A percentile compares a stretch with the other conserved stretches of the same genome.
Evolutionary conservation across 2,797 vertebrate species (phyloP).

Genomic region (Oreonectes daqikongensis): DNA sequence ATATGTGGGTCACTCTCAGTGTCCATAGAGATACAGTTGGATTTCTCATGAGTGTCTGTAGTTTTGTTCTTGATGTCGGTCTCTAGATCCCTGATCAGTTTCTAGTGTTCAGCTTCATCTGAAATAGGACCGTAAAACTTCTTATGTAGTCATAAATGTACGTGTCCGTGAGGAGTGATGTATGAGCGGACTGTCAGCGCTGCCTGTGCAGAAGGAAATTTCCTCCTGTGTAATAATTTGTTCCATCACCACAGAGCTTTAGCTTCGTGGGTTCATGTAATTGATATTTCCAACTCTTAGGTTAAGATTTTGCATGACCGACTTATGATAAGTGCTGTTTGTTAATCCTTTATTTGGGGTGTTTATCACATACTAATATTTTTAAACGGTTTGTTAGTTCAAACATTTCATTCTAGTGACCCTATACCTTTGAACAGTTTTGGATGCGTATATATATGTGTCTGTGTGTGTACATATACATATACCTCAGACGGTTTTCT

Average conservation of each 20-base stretch:
- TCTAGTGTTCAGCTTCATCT: conserved; percentile 16
- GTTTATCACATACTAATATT: too few relatives aligned
- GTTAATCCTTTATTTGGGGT: not conserved
- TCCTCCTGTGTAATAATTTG: conserved; percentile 1
- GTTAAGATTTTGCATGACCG: not conserved
- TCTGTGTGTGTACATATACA: not conserved
- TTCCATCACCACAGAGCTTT: not conserved
- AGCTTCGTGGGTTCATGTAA: not conserved
- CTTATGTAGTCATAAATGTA: not conserved
- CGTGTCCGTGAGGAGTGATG: conserved; percentile 32
- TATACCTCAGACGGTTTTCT: not conserved
- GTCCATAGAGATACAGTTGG: not conserved
- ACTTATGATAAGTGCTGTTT: not conserved
- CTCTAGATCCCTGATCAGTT: not conserved
- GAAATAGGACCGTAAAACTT: conserved; percentile 25
- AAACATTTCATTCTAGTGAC: too few relatives aligned
- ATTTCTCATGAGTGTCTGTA: conserved; percentile 2
- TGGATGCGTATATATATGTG: too few relatives aligned
- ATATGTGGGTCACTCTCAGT: not conserved
- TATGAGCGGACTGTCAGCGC: conserved; percentile 23
- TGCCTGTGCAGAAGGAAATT: conserved; percentile 22
- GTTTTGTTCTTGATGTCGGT: not conserved
- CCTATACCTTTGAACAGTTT: too few relatives aligned
- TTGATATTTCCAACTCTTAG: not conserved
- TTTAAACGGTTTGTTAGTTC: too few relatives aligned